Conservation (phyloP, 2,797 vertebrate species). For the Gallirallus australis region DNA sequence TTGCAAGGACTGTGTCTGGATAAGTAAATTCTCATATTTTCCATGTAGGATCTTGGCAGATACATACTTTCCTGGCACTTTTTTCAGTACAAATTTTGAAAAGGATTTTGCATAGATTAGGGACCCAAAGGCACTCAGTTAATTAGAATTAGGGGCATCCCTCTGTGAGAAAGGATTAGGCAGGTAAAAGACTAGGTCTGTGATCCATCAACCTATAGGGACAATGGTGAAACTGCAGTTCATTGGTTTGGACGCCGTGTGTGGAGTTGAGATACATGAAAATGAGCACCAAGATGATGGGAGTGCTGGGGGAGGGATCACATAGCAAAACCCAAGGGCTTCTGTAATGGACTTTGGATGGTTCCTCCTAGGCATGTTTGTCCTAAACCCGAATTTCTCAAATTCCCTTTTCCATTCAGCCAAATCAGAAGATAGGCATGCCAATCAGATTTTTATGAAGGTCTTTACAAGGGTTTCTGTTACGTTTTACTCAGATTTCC, state of each 20-base stretch:
- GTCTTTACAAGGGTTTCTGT: neutral
- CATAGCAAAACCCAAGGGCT: neutral
- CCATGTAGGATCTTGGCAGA: neutral
- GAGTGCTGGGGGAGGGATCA: neutral
- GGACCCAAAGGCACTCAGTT: slow-evolving; percentile 26
- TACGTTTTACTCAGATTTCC: neutral
- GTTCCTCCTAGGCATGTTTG: neutral
- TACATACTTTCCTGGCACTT: neutral
- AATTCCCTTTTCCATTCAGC: neutral
- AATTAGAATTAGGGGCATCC: slow-evolving; percentile 57
- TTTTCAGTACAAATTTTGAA: slow-evolving; percentile 2
- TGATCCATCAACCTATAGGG: slow-evolving; percentile 16
- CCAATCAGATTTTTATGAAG: neutral
- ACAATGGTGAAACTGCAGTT: slow-evolving; percentile 50
- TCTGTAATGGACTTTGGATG: slow-evolving; percentile 1
- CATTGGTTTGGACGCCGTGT: slow-evolving; percentile 10
- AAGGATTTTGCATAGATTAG: slow-evolving; percentile 51
- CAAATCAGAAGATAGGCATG: neutral
- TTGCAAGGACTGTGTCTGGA: neutral
- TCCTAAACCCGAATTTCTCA: neutral
- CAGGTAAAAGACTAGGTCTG: slow-evolving; percentile 51
- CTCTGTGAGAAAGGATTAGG: slow-evolving; percentile 63
- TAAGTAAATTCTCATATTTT: neutral
- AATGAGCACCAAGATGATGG: slow-evolving; percentile 56
- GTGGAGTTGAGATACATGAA: slow-evolving; percentile 35